Percentiles rank a stretch among this genome's conserved stretches.
Conservation (phyloP, 2,113 vertebrate species). For the Phasianus colchicus region DNA sequence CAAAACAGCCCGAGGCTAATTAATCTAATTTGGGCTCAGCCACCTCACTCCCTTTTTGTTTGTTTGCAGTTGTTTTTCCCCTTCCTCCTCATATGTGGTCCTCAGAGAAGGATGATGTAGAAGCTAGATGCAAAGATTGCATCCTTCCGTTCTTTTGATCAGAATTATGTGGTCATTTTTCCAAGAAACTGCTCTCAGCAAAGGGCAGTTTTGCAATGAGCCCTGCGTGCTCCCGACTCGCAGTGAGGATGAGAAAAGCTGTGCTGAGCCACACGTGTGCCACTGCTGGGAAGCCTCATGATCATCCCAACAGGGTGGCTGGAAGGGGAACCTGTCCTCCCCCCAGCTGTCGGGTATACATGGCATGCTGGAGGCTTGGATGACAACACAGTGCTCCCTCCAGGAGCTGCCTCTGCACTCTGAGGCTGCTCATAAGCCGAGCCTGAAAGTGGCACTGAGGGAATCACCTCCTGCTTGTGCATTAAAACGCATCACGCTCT, state of each 20-base stretch:
- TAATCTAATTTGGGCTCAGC: conserved; percentile 59
- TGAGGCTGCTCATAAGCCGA: not conserved
- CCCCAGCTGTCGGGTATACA: not conserved
- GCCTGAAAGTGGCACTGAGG: conserved; percentile 3
- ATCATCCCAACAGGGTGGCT: not conserved
- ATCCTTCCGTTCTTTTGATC: not conserved
- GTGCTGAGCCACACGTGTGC: not conserved
- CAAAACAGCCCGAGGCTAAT: conserved; percentile 61
- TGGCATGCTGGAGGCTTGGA: not conserved
- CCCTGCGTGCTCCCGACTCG: fast-evolving
- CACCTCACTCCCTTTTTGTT: conserved; percentile 54
- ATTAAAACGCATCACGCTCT: not conserved
- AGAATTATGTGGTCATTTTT: not conserved
- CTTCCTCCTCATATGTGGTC: conserved; percentile 50
- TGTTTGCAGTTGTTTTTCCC: conserved; percentile 63
- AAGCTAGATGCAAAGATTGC: not conserved
- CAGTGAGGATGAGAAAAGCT: not conserved
- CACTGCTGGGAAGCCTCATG: not conserved
- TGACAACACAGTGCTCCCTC: conserved; percentile 56
- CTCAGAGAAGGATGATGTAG: not conserved
- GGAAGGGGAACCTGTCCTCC: conserved; percentile 18
- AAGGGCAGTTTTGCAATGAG: not conserved
- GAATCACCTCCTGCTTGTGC: not conserved
- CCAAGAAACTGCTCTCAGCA: not conserved
- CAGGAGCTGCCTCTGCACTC: conserved; percentile 34